These are phyloP conservation scores for Ichneumoninae sp. DNA, from an alignment of 2,888 invertebrate genomes.

Conservation along the genomic window DNA sequence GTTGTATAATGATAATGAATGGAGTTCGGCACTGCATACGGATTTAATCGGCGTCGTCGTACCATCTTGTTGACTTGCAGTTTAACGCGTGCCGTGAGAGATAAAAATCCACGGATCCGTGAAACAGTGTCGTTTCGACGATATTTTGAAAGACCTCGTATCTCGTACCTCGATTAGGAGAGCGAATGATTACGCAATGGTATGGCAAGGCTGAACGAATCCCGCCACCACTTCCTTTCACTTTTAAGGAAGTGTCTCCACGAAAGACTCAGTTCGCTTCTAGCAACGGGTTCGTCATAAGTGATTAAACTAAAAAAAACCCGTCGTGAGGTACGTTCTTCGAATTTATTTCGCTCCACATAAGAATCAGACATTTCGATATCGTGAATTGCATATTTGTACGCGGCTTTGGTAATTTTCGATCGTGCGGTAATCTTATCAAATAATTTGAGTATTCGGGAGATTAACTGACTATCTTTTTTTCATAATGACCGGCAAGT, in stretches of 20 bases:
- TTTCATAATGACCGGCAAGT: not conserved
- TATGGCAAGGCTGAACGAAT: slow-evolving; percentile 47
- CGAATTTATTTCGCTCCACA: not conserved
- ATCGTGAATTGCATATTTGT: not conserved
- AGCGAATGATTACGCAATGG: slow-evolving; percentile 49
- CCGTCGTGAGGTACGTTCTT: not conserved
- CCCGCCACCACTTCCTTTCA: slow-evolving; percentile 70
- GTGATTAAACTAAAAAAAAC: not conserved
- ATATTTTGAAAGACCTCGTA: slow-evolving; percentile 20
- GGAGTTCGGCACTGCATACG: not conserved
- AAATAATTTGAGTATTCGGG: not conserved
- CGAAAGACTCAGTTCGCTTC: slow-evolving; percentile 57
- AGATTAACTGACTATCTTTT: not conserved
- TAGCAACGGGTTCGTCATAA: slow-evolving; percentile 47
- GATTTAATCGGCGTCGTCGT: not conserved
- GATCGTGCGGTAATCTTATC: not conserved
- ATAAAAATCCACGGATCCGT: slow-evolving; percentile 1
- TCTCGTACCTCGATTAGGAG: slow-evolving; percentile 25
- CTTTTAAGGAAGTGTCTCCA: slow-evolving; percentile 70
- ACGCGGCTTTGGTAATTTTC: not conserved
- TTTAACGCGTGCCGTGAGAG: not conserved
- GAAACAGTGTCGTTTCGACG: slow-evolving; percentile 2
- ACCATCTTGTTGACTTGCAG: not conserved
- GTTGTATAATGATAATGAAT: not conserved
- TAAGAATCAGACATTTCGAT: not conserved